Conservation (phyloP, 2,113 vertebrate genomes). For the Tragulus kanchil region DNA sequence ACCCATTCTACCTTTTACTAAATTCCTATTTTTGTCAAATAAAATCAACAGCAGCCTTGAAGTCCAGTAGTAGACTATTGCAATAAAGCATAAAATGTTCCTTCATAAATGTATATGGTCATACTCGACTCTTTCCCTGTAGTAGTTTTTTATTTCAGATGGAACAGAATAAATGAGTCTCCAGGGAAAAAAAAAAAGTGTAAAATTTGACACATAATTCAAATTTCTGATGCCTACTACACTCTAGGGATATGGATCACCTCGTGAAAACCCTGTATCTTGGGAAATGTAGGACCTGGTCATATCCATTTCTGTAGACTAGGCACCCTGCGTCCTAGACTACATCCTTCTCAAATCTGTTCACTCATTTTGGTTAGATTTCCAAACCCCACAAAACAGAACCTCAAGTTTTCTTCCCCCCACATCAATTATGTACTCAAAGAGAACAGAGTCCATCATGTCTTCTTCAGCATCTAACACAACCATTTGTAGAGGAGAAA, state of each 20-base stretch:
- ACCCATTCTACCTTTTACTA: conserved; percentile 30
- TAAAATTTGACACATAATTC: not conserved
- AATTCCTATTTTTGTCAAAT: conserved; percentile 47
- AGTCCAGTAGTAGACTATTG: not conserved
- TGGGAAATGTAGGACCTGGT: not conserved
- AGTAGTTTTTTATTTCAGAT: conserved; percentile 23
- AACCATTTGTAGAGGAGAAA: not conserved
- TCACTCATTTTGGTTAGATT: not conserved
- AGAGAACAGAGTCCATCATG: not conserved
- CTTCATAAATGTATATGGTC: not conserved
- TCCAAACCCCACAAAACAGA: not conserved
- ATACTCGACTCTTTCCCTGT: conserved; percentile 36
- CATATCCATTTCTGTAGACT: not conserved
- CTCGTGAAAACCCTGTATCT: not conserved
- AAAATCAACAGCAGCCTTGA: conserved; percentile 53
- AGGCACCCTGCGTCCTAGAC: not conserved
- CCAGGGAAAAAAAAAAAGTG: too few relatives aligned
- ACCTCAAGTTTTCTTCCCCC: not conserved
- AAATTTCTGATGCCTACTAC: not conserved
- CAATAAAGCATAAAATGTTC: conserved; percentile 54
- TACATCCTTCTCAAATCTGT: not conserved
- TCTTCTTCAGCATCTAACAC: not conserved
- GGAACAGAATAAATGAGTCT: conserved; percentile 66
- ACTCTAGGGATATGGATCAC: not conserved
- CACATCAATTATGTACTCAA: not conserved